Percentiles rank a stretch among this genome's conserved stretches.
Evolutionary conservation across 2,797 vertebrate species (phyloP).

Genomic region (Macroramphosus scolopax): DNA sequence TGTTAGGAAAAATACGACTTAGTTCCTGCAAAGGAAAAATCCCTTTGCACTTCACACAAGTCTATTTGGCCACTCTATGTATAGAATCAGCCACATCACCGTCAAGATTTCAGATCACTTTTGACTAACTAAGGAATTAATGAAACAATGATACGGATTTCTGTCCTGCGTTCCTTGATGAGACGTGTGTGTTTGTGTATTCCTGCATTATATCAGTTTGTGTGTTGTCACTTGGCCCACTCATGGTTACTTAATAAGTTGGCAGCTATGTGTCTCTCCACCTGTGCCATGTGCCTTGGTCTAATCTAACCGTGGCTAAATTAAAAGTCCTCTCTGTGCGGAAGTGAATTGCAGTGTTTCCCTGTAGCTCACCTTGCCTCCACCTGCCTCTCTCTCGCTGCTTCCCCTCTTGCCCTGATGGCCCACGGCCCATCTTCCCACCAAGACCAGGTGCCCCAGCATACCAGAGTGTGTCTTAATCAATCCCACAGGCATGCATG

Average conservation of each 20-base stretch:
- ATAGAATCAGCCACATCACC: no score
- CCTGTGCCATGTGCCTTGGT: conserved; percentile 64
- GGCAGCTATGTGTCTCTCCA: conserved; percentile 50
- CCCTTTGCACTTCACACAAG: no score
- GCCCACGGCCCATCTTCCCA: conserved; percentile 65
- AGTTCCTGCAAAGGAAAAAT: no score
- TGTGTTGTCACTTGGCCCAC: conserved; percentile 55
- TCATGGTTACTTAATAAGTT: conserved; percentile 64
- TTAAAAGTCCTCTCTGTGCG: conserved; percentile 76
- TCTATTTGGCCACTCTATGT: no score
- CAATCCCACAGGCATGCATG: conserved; percentile 44
- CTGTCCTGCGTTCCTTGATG: no score
- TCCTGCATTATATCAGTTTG: no score
- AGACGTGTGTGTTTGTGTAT: no score
- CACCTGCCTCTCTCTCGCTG: conserved; percentile 40
- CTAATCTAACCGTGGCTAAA: conserved; percentile 70
- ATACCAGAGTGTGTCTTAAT: conserved; percentile 64
- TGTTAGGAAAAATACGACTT: no score
- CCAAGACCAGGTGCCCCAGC: conserved; percentile 69
- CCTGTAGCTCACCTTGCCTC: conserved; percentile 51
- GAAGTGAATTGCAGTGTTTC: conserved; percentile 67
- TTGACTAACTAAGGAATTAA: no score
- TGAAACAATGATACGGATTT: no score
- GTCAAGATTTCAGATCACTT: no score
- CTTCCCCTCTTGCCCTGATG: conserved; percentile 60